These are phyloP conservation scores for Pogonocherus hispidulus DNA, from an alignment of 2,888 invertebrate genomes.

Conservation along the genomic window DNA sequence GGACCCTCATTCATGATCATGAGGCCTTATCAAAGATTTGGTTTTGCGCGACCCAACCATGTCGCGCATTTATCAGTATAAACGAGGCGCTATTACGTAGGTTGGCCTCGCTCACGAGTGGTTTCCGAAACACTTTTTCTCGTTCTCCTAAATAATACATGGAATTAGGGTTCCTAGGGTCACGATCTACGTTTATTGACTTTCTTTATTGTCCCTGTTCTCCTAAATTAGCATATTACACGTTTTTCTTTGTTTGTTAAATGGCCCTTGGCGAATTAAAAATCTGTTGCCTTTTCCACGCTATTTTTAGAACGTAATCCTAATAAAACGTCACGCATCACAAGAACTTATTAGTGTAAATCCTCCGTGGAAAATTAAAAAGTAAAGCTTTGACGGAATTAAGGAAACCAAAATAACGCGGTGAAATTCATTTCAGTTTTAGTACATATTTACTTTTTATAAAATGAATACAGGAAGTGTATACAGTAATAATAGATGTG, in stretches of 20 bases:
- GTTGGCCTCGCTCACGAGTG: constrained; percentile 2
- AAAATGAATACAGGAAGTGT: too few species aligned
- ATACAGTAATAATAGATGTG: too few species aligned
- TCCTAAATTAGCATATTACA: constrained; percentile 1
- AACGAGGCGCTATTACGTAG: background rate
- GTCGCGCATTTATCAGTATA: constrained; percentile 1
- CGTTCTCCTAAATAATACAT: background rate
- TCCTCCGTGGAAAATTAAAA: too few species aligned
- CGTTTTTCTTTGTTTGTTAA: background rate
- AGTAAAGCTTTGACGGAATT: too few species aligned
- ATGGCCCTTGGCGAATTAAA: background rate
- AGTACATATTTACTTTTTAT: too few species aligned
- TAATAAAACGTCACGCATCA: too few species aligned
- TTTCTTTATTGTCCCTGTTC: background rate
- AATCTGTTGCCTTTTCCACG: background rate
- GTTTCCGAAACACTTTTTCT: background rate
- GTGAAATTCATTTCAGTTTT: too few species aligned
- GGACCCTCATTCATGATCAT: background rate
- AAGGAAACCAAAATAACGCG: too few species aligned
- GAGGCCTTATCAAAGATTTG: constrained; percentile 6
- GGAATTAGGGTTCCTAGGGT: background rate
- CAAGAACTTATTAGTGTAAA: too few species aligned
- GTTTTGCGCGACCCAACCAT: background rate
- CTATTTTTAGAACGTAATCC: too few species aligned
- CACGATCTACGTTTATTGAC: background rate